phyloP scores from a whole-genome alignment of 2,113 vertebrate genomes.

The Cyprinodon brontotheroides region DNA sequence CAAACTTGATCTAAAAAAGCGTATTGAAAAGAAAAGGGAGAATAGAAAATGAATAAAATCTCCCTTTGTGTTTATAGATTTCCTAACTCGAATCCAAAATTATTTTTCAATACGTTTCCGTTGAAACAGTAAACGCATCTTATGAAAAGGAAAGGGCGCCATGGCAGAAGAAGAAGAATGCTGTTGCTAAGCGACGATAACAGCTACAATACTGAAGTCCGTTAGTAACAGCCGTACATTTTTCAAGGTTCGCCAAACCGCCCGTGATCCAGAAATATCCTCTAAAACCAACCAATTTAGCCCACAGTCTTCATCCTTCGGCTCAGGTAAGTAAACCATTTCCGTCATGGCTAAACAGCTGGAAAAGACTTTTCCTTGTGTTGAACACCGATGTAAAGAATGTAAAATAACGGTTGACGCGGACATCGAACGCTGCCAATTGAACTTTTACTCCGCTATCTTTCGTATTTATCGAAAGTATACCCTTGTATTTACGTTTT shows the following conservation, averaged over 20 bases:
- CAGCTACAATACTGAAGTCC: background rate
- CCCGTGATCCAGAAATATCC: background rate
- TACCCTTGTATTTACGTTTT: no score
- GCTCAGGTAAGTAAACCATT: conserved; percentile 9
- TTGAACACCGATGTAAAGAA: no score
- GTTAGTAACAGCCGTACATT: no score
- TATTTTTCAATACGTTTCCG: no score
- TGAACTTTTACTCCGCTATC: no score
- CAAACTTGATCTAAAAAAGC: no score
- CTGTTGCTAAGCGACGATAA: conserved; percentile 54
- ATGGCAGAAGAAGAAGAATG: conserved; percentile 1
- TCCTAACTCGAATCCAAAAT: background rate
- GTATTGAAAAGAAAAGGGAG: no score
- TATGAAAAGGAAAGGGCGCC: conserved; percentile 1
- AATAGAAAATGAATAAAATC: no score
- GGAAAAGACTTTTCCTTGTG: background rate
- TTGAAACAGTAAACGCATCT: background rate
- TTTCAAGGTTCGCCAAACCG: no score
- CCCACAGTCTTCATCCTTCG: background rate
- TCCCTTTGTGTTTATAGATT: background rate
- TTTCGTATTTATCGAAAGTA: no score
- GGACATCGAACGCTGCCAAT: no score
- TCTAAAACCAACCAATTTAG: fast-evolving
- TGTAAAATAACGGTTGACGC: no score
- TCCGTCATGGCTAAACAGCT: background rate